Evolutionary conservation across 2,113 vertebrate genomes (phyloP).

Genomic region (Nannospalax galili): DNA sequence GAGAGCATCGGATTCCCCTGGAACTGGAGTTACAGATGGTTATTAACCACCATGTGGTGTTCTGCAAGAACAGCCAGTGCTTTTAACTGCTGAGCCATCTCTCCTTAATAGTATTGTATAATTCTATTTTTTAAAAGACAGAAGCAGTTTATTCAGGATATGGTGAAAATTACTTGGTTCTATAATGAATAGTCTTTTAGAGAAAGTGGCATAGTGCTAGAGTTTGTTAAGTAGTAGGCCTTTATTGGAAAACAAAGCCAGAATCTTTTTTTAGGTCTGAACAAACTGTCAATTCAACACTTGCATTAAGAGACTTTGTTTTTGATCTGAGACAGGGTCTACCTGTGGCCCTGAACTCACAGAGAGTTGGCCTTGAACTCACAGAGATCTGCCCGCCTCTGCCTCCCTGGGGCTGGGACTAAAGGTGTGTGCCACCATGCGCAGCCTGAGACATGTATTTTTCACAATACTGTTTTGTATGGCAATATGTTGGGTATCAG

Average conservation of each 20-base stretch:
- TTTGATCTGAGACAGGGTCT: not conserved
- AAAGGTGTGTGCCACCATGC: not conserved
- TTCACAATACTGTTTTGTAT: conserved; percentile 85
- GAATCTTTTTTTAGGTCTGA: too few relatives aligned
- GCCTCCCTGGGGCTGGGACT: not conserved
- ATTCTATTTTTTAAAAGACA: not conserved
- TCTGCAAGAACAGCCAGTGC: too few relatives aligned
- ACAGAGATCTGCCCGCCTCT: not conserved
- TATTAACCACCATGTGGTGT: too few relatives aligned
- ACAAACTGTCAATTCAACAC: not conserved
- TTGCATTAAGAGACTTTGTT: too few relatives aligned
- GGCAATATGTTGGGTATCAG: conserved; percentile 78
- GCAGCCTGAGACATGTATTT: conserved; percentile 84
- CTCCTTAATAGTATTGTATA: not conserved
- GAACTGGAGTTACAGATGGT: too few relatives aligned
- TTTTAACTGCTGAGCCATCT: too few relatives aligned
- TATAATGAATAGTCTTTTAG: too few relatives aligned
- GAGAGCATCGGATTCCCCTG: too few relatives aligned
- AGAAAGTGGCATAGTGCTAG: not conserved
- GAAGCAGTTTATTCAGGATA: too few relatives aligned
- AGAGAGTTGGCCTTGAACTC: not conserved
- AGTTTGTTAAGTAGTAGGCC: not conserved
- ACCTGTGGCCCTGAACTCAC: not conserved
- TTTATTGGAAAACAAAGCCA: not conserved
- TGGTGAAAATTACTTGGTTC: too few relatives aligned